These are phyloP conservation scores for Morinoia aosen DNA, from an alignment of 2,888 invertebrate species.

Conservation along the genomic window DNA sequence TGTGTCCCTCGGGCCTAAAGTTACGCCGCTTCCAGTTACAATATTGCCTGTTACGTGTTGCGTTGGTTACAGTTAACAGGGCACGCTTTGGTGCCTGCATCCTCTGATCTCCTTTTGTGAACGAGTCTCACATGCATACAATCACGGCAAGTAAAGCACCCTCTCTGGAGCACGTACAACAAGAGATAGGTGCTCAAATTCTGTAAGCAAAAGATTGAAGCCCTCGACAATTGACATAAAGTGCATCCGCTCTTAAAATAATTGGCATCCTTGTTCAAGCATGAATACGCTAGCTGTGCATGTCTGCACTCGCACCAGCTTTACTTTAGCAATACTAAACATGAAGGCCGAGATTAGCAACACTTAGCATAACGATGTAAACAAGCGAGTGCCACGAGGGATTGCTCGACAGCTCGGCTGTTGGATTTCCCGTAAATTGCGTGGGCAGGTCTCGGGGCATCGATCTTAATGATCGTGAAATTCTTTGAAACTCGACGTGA, in stretches of 20 bases:
- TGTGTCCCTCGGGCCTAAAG: background rate
- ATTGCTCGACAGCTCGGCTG: background rate
- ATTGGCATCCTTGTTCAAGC: background rate
- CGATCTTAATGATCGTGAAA: background rate
- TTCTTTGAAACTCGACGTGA: background rate
- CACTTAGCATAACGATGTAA: conserved; percentile 31
- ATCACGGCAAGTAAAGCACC: background rate
- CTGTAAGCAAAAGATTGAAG: background rate
- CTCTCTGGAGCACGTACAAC: background rate
- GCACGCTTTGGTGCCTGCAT: background rate
- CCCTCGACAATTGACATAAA: background rate
- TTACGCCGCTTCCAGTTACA: background rate
- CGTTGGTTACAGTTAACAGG: background rate
- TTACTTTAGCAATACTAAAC: conserved; percentile 12
- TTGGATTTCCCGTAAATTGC: background rate
- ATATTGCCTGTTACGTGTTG: background rate
- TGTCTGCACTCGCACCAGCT: background rate
- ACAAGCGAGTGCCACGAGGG: background rate
- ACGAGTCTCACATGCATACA: too few relatives aligned
- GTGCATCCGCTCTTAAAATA: background rate
- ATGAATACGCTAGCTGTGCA: background rate
- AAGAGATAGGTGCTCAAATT: background rate
- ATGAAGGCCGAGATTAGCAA: background rate
- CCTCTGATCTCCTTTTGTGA: background rate
- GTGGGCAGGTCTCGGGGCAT: background rate